phyloP scores from a whole-genome alignment of 2,888 invertebrate species.

The Micoletzkya japonica region DNA sequence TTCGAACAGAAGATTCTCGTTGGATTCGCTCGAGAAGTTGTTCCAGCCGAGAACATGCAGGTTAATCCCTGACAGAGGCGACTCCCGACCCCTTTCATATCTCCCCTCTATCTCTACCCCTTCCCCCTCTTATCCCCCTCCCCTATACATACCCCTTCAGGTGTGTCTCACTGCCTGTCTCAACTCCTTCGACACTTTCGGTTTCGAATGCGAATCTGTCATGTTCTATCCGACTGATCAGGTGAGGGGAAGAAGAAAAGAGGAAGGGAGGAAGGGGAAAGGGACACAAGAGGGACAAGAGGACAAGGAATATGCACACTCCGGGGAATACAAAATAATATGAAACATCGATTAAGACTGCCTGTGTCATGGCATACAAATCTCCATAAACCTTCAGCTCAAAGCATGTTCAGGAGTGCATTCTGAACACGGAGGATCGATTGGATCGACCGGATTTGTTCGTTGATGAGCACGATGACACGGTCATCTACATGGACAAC shows the following conservation, averaged over 20 bases:
- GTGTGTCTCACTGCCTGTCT: slow-evolving; percentile 60
- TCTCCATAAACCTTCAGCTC: no score
- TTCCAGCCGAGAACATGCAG: slow-evolving; percentile 56
- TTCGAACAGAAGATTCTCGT: slow-evolving; percentile 62
- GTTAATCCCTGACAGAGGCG: slow-evolving; percentile 28
- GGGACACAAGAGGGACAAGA: no score
- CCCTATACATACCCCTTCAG: slow-evolving; percentile 28
- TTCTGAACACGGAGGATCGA: slow-evolving; percentile 63
- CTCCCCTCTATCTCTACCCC: background rate
- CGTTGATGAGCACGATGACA: slow-evolving; percentile 60
- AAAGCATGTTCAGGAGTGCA: slow-evolving; percentile 60
- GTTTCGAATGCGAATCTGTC: slow-evolving; percentile 63
- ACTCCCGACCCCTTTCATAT: no score
- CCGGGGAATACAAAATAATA: no score
- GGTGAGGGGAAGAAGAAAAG: no score
- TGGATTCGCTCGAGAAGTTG: slow-evolving; percentile 64
- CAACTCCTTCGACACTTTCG: slow-evolving; percentile 60
- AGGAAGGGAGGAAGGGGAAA: no score
- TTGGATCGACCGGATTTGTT: slow-evolving; percentile 63
- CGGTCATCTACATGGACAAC: slow-evolving; percentile 64
- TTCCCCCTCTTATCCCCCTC: background rate
- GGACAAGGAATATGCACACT: no score
- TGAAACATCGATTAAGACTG: no score
- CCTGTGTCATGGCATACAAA: no score
- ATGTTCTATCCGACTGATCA: slow-evolving; percentile 63